phyloP scores from a whole-genome alignment of 2,888 invertebrate species.

The Sisyra terminalis region DNA sequence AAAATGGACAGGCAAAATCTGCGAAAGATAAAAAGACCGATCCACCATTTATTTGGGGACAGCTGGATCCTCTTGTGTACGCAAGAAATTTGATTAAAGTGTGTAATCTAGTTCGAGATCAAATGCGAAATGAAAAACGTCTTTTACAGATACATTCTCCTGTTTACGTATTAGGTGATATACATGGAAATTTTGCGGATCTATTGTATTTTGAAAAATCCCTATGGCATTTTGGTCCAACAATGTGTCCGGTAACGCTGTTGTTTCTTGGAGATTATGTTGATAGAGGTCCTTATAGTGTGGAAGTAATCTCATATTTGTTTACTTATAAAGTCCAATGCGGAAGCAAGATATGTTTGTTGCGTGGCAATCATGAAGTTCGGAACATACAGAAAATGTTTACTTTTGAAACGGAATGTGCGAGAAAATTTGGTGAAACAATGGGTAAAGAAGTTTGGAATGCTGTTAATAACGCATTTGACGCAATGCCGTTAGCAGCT shows the following conservation, averaged over 20 bases:
- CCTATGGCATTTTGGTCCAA: constrained; percentile 50
- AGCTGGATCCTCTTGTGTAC: constrained; percentile 21
- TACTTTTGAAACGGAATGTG: constrained; percentile 48
- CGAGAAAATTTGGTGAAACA: constrained; percentile 45
- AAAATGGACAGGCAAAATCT: constrained; percentile 10
- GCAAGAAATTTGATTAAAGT: constrained; percentile 33
- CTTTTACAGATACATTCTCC: constrained; percentile 35
- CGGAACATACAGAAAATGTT: constrained; percentile 56
- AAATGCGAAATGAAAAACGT: constrained; percentile 32
- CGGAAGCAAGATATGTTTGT: constrained; percentile 41
- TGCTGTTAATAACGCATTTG: constrained; percentile 51
- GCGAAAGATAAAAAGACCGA: too few species aligned
- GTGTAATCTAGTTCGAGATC: constrained; percentile 29
- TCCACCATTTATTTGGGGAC: constrained; percentile 18
- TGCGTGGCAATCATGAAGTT: constrained; percentile 65
- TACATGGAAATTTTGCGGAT: constrained; percentile 58
- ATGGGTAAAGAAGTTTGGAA: constrained; percentile 49
- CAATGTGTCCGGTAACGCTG: constrained; percentile 42
- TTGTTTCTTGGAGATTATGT: constrained; percentile 66
- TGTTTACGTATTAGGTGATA: constrained; percentile 45
- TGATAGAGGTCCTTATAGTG: constrained; percentile 49
- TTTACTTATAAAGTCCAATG: constrained; percentile 52
- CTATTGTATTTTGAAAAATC: constrained; percentile 49
- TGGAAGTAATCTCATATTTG: constrained; percentile 53
- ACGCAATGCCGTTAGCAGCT: constrained; percentile 54